These are phyloP conservation scores for Sebastes goodei DNA, from an alignment of 2,797 vertebrate species.

Conservation along the genomic window DNA sequence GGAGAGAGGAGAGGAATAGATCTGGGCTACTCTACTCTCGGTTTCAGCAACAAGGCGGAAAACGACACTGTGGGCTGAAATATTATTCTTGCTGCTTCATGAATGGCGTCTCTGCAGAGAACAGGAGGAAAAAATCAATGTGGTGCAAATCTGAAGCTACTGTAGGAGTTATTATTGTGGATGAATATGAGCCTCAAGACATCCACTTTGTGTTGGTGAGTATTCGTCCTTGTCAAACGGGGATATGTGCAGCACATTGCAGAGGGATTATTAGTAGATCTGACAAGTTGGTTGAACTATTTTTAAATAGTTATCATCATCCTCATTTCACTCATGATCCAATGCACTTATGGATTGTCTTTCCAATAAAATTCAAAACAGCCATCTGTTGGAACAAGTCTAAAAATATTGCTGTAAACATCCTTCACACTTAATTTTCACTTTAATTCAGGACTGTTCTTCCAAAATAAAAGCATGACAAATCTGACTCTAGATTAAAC, in stretches of 20 bases:
- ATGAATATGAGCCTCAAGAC: neutral
- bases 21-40: slow-evolving; percentile 5
- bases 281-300: neutral
- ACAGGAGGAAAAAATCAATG: slow-evolving; percentile 38
- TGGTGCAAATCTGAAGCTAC: slow-evolving; percentile 1
- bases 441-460: neutral
- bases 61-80: slow-evolving; percentile 26
- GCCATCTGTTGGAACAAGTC: neutral
- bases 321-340: neutral
- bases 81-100: slow-evolving; percentile 19
- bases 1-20: neutral
- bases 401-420: neutral
- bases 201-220: neutral
- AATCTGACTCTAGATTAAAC: neutral
- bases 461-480: neutral
- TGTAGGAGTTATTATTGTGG: slow-evolving; percentile 59
- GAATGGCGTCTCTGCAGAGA: neutral
- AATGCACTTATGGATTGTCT: neutral
- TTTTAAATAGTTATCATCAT: neutral
- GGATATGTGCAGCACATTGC: neutral
- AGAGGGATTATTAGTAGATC: neutral
- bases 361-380: neutral
- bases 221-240: neutral
- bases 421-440: neutral
- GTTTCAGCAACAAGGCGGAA: slow-evolving; percentile 26